These are phyloP conservation scores for Cacoxenus indagator DNA, from an alignment of 2,888 invertebrate genomes.

Conservation along the genomic window DNA sequence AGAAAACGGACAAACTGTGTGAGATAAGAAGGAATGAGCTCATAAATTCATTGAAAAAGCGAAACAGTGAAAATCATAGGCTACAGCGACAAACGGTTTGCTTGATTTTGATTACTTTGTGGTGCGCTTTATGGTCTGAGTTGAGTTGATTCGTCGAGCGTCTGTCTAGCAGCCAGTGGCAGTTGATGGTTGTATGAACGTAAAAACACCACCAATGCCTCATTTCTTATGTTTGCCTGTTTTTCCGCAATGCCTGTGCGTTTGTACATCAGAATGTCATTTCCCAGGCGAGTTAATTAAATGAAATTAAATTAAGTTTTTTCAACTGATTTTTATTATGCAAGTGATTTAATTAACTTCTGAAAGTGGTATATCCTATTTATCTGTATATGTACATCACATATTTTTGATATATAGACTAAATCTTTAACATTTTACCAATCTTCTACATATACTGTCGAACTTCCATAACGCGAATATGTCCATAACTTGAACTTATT, in stretches of 20 bases:
- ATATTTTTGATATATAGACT: too few relatives aligned
- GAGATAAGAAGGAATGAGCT: background rate
- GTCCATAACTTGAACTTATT: too few relatives aligned
- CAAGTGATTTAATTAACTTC: slow-evolving; percentile 63
- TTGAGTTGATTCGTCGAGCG: background rate
- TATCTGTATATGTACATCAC: slow-evolving; percentile 47
- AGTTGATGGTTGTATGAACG: too few relatives aligned
- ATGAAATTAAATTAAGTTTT: slow-evolving; percentile 68
- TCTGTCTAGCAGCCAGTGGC: background rate
- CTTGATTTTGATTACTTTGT: slow-evolving; percentile 5
- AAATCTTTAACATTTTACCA: too few relatives aligned
- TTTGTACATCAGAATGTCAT: slow-evolving; percentile 47
- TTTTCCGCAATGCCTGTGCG: slow-evolving; percentile 28
- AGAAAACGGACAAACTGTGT: too few relatives aligned
- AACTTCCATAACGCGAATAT: too few relatives aligned
- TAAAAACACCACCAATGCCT: too few relatives aligned
- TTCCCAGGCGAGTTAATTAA: slow-evolving; percentile 69
- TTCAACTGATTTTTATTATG: slow-evolving; percentile 61
- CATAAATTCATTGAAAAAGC: background rate
- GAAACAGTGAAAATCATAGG: slow-evolving; percentile 4
- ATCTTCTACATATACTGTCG: too few relatives aligned
- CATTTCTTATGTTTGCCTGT: background rate
- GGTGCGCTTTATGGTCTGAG: background rate
- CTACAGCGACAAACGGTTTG: background rate
- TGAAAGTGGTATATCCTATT: slow-evolving; percentile 53